Conservation (phyloP, 1,140 invertebrate species). For the Drosophila ironensis region DNA sequence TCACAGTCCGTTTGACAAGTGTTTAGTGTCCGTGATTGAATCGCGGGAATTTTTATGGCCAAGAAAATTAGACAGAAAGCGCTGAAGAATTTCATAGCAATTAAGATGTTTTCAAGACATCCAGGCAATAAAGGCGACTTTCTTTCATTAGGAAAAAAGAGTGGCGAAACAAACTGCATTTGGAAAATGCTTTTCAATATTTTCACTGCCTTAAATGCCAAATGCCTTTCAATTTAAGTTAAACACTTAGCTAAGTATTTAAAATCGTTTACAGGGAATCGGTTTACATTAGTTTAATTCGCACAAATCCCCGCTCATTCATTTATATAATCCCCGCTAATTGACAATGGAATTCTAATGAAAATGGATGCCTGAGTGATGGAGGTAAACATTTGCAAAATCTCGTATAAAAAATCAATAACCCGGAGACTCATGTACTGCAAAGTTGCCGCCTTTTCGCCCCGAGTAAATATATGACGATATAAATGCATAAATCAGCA, state of each 20-base stretch:
- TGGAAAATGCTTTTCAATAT: no score
- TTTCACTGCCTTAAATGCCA: no score
- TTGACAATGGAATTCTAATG: conserved; percentile 71
- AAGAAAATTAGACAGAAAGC: conserved; percentile 9
- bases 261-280: background rate
- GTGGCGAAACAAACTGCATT: no score
- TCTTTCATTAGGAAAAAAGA: conserved; percentile 10
- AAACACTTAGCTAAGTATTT: background rate
- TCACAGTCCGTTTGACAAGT: conserved; percentile 39
- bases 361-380: conserved; percentile 53
- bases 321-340: conserved; percentile 32
- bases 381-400: conserved; percentile 33
- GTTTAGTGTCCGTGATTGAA: conserved; percentile 31
- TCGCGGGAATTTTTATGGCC: conserved; percentile 11
- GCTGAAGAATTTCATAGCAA: conserved; percentile 5
- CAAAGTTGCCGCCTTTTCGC: conserved; percentile 17
- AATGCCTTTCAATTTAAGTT: background rate
- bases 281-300: conserved; percentile 7
- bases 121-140: no score
- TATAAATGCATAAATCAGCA: conserved; percentile 49
- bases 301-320: conserved; percentile 13
- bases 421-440: conserved; percentile 11
- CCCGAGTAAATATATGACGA: conserved; percentile 20
- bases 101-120: conserved; percentile 20
- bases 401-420: conserved; percentile 56